Base-by-base conservation (phyloP, 1,140 invertebrate species). In the Bombus confusus region DNA sequence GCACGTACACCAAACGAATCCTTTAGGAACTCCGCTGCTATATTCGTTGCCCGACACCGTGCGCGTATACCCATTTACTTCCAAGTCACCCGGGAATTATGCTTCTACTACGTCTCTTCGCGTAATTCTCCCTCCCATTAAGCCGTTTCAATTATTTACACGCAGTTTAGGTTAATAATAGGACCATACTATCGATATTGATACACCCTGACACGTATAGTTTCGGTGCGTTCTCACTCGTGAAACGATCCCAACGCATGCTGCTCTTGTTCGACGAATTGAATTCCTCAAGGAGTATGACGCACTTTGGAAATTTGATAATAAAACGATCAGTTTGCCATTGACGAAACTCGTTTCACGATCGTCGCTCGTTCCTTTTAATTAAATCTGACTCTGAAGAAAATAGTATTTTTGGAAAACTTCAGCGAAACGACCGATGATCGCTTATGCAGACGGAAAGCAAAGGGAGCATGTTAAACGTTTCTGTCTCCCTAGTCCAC, bases 111-210 rank as follows among this genome's bases (percentile, higher is more conserved):
- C 47, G 47, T 88, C 89, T 92, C 92, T 89, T 91, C 80, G 81
- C 88, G 83, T 92, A 91, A 92, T 92, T 92, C 92, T 92, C 92
- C 87, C 92, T 91, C 88, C 92, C 92, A 93, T 93, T 93, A 93
- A 93, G 92, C 91, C 91, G 73, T 87, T 83, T 93, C 85, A 93
- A 93, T 93, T 91, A 93, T 93, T 93, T 83, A 93, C 81, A 88
- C 82, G 81, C 87, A 92, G 92, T 93, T 93, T 93, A 93, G 92
- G 89, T 92, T 93, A 92, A 92, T 92, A 92, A 93, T 92, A 92
- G 88, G 92, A 90, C 88, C 81, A 88, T 89, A 88, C 85, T 91
- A 87, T 89, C 86, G 80, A 41, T 72, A 90, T 86, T 82, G 88
- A 90, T 90, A 86, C 64, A 57, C 37, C 39, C 31, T 64, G 62